Conservation (phyloP, 2,888 invertebrate species). For the Dione vanillae region DNA sequence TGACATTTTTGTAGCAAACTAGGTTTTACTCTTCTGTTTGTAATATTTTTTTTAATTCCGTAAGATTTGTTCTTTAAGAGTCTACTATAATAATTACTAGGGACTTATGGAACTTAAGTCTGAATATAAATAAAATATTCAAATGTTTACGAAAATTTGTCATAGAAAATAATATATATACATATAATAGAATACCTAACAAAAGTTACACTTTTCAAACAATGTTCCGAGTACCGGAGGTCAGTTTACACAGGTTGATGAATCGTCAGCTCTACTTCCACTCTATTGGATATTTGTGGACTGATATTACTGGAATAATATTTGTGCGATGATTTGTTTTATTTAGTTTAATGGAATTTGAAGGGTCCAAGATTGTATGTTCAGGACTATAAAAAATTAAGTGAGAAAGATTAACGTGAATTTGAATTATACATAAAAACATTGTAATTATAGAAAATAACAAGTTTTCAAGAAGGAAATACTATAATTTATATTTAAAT, state of each 20-base stretch:
- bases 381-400: no score
- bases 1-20: no score
- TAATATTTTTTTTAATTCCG: no score
- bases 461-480: no score
- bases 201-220: constrained; percentile 14
- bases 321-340: not conserved
- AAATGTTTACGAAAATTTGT: not conserved
- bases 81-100: no score
- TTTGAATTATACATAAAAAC: no score
- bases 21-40: no score
- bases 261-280: constrained; percentile 28
- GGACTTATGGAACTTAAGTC: not conserved
- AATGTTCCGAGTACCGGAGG: constrained; percentile 18
- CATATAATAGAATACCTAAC: constrained; percentile 13
- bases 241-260: constrained; percentile 35
- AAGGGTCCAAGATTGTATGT: not conserved
- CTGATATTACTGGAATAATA: constrained; percentile 2
- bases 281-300: constrained; percentile 8
- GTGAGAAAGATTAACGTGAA: no score
- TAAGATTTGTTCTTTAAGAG: no score
- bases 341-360: not conserved
- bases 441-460: no score
- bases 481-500: no score
- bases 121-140: not conserved
- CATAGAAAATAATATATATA: constrained; percentile 7